These are phyloP conservation scores for Peromyscus leucopus DNA, from an alignment of 2,113 vertebrate species.

Conservation along the genomic window DNA sequence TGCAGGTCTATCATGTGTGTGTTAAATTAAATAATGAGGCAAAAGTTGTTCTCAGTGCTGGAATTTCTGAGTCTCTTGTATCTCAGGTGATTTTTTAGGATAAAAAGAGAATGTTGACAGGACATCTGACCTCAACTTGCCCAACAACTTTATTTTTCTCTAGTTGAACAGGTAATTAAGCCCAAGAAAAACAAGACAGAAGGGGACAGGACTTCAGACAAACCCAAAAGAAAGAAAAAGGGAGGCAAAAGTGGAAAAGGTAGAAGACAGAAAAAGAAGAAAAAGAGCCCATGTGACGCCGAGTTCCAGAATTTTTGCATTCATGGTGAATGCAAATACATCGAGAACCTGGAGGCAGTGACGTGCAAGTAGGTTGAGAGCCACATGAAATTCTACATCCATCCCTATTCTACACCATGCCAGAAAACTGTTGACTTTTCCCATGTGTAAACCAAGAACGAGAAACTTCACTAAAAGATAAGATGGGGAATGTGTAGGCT, in stretches of 20 bases:
- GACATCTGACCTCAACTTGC: neutral
- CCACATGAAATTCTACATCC: neutral
- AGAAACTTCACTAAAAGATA: neutral
- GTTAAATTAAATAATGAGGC: neutral
- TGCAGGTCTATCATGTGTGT: neutral
- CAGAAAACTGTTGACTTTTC: constrained; percentile 30
- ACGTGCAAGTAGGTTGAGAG: constrained; percentile 88
- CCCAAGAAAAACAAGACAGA: constrained; percentile 85
- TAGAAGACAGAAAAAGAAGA: constrained; percentile 87
- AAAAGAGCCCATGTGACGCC: constrained; percentile 86
- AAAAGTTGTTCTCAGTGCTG: neutral
- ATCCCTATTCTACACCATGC: neutral
- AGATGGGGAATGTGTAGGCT: constrained; percentile 22
- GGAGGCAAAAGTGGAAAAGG: constrained; percentile 81
- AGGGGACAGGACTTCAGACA: constrained; percentile 84
- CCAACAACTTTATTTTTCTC: constrained; percentile 54
- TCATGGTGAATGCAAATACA: constrained; percentile 88
- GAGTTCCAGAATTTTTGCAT: constrained; percentile 90
- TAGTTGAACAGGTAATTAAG: constrained; percentile 88
- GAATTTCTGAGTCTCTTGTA: neutral
- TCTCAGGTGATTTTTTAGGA: neutral
- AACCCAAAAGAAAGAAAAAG: constrained; percentile 86
- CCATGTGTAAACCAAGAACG: neutral
- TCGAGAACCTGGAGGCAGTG: constrained; percentile 80
- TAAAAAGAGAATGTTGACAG: neutral